These are phyloP conservation scores for Hippocampus guttulatus DNA, from an alignment of 2,113 vertebrate genomes.

Conservation along the genomic window DNA sequence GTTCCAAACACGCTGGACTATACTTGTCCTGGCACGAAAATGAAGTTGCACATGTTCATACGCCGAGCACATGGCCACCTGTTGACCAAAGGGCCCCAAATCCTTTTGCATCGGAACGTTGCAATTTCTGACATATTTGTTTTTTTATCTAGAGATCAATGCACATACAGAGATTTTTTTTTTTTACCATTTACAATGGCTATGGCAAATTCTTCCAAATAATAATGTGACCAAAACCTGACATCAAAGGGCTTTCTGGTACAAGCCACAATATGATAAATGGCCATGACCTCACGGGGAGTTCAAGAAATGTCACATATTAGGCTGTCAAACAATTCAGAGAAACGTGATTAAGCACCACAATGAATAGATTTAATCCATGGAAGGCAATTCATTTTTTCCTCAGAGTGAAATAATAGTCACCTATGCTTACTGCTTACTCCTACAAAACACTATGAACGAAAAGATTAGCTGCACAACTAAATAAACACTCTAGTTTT, in stretches of 20 bases:
- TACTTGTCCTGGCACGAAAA: no score
- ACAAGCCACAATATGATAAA: background rate
- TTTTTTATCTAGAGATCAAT: no score
- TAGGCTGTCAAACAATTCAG: background rate
- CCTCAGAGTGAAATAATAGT: background rate
- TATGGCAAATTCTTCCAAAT: background rate
- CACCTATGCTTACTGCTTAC: background rate
- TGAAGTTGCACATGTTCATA: no score
- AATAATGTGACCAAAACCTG: background rate
- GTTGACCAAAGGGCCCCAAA: no score
- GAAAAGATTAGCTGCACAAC: background rate
- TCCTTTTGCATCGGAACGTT: no score
- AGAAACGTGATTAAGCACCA: background rate
- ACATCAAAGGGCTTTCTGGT: background rate
- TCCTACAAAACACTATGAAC: background rate
- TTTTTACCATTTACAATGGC: background rate
- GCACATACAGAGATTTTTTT: background rate
- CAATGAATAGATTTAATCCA: background rate
- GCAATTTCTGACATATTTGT: no score
- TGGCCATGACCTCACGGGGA: background rate
- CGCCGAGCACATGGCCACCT: no score
- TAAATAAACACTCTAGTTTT: background rate
- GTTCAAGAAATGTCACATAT: background rate
- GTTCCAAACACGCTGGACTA: no score
- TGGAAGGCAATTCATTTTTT: background rate